These are phyloP conservation scores for Cliona cf. orientalis DNA, from an alignment of 37 sponge, comb jelly and placozoan genomes.

Conservation along the genomic window DNA sequence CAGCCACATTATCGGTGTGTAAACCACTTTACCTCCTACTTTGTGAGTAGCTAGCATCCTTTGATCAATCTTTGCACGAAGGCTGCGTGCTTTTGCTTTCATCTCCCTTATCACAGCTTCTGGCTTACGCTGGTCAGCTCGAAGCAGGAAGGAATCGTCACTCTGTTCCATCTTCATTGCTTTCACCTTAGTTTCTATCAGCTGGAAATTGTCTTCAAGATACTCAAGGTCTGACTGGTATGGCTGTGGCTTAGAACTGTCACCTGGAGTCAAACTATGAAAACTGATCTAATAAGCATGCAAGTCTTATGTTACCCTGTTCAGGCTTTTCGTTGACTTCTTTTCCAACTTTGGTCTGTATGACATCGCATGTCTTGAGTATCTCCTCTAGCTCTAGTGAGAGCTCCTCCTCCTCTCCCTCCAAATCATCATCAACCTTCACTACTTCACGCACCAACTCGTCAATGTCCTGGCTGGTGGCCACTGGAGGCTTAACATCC, in stretches of 20 bases:
- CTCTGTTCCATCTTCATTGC: slow-evolving; percentile 45
- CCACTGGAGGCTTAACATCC: no score
- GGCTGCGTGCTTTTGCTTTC: slow-evolving; percentile 61
- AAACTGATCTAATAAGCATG: not conserved
- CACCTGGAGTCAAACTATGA: not conserved
- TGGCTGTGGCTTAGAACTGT: slow-evolving; percentile 1
- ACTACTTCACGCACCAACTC: not conserved
- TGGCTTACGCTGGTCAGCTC: slow-evolving; percentile 59
- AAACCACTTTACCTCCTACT: slow-evolving; percentile 35
- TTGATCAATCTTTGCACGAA: slow-evolving; percentile 58
- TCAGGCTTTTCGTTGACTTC: slow-evolving; percentile 3
- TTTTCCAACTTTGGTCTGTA: not conserved
- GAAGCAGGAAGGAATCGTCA: slow-evolving; percentile 34
- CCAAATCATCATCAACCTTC: not conserved
- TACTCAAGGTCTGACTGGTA: slow-evolving; percentile 73
- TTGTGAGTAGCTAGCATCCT: slow-evolving; percentile 58
- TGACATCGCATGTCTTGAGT: slow-evolving; percentile 17
- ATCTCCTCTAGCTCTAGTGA: slow-evolving; percentile 18
- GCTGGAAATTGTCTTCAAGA: slow-evolving; percentile 75
- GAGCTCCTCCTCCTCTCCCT: slow-evolving; percentile 8
- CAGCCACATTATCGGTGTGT: no score
- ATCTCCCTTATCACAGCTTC: slow-evolving; percentile 68
- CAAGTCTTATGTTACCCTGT: not conserved
- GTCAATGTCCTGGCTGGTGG: not conserved
- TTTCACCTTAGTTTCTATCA: slow-evolving; percentile 57